Evolutionary conservation across 2,888 invertebrate species (phyloP).

Genomic region (Dryomyza anilis): DNA sequence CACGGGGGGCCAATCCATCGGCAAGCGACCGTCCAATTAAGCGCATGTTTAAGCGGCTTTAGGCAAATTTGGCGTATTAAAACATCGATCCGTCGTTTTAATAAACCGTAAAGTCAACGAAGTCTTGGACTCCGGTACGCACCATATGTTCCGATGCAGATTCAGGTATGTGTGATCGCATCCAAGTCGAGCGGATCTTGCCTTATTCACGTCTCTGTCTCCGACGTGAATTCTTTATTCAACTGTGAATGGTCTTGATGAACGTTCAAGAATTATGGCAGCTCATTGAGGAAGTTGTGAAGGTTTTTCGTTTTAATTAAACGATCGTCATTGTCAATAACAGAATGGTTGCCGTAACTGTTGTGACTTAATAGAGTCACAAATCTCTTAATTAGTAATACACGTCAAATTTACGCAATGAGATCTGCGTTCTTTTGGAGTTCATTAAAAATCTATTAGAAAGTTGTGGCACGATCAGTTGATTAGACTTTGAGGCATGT

Average conservation of each 20-base stretch:
- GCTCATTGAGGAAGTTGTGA: constrained; percentile 8
- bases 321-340: neutral
- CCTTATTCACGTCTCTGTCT: too few relatives aligned
- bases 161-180: neutral
- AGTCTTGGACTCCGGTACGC: neutral
- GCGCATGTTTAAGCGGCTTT: constrained; percentile 37
- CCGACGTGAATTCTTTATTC: neutral
- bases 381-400: constrained; percentile 18
- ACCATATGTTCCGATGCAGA: too few relatives aligned
- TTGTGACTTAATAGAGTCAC: neutral
- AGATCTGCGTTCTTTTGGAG: too few relatives aligned
- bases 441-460: too few relatives aligned
- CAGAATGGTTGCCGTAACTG: neutral
- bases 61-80: constrained; percentile 35
- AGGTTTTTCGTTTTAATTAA: constrained; percentile 17
- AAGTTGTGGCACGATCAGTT: constrained; percentile 21
- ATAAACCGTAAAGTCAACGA: constrained; percentile 46
- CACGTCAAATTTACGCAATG: too few relatives aligned
- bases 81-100: constrained; percentile 48
- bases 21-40: constrained; percentile 34
- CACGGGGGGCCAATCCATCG: constrained; percentile 14
- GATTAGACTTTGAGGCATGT: neutral
- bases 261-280: neutral
- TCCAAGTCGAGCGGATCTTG: neutral
- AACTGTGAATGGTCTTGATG: neutral